A percentile compares a stretch with the other conserved stretches of the same genome.
These are phyloP conservation scores for Coenonympha glycerion DNA, from an alignment of 2,888 invertebrate genomes.

Conservation along the genomic window DNA sequence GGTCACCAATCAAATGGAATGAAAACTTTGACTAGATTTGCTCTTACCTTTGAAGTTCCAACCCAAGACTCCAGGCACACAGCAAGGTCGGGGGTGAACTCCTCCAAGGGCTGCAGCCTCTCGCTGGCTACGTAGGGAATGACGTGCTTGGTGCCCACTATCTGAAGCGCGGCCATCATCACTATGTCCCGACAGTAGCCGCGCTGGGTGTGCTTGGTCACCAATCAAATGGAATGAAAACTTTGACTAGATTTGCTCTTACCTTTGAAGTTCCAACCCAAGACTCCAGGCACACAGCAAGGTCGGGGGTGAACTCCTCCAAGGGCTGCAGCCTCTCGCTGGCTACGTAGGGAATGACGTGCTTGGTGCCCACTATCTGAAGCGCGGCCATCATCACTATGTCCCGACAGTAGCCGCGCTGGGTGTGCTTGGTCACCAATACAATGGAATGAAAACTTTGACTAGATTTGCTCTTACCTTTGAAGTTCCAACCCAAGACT, in stretches of 20 bases:
- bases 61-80: conserved; percentile 94
- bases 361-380: conserved; percentile 90
- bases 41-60: conserved; percentile 82
- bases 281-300: conserved; percentile 90
- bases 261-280: conserved; percentile 91
- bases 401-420: conserved; percentile 92
- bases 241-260: no score
- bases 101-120: conserved; percentile 82
- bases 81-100: no score
- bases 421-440: conserved; percentile 94
- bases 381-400: conserved; percentile 90
- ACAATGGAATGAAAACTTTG: no score
- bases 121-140: conserved; percentile 88
- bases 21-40: no score
- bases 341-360: conserved; percentile 87
- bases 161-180: conserved; percentile 89
- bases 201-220: conserved; percentile 92
- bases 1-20: no score
- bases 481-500: conserved; percentile 92
- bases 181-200: conserved; percentile 93
- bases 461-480: conserved; percentile 74
- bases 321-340: conserved; percentile 85
- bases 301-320: no score
- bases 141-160: conserved; percentile 91
- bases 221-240: no score